Base-by-base conservation (phyloP, 1,140 invertebrate species). In the Asbolus verrucosus region DNA sequence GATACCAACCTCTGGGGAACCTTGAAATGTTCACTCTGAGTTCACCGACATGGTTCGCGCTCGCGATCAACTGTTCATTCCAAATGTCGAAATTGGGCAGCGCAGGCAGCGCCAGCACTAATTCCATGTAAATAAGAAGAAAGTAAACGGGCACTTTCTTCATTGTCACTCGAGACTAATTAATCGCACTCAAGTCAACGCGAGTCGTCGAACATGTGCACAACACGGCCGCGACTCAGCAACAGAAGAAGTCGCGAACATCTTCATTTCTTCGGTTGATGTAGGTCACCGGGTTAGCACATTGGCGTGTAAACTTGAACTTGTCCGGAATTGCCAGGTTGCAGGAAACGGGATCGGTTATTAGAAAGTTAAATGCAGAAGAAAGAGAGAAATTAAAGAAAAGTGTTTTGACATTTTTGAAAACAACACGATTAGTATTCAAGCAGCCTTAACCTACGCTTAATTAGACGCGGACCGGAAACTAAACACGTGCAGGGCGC, bases 21-120 rank as follows among this genome's bases (percentile, higher is more conserved):
- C 70, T 36, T n/a, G 38, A 46, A 14, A 30, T 50, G 9, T 67
- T 62, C 2, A 27, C 11, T 1, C 21, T 6, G 31, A 67, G 6
- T 41, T 70, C 30, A 27, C 67, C 43, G 3, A 30, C 19, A 13
- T 9, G 39, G 24, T 67, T 65, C 3, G 3, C 24, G 8, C 24
- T 27, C 3, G 24, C 8, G 8, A 3, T 27, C 3, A 4, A 4
- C 3, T 43, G 19, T 27, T 77, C 72, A 1, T 21, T 39, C 74
- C 74, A 77, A 38, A 77, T 77, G 71, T 77, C 76, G 11, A 69
- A 68, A 33, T 70, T 70, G 2, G 9, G 43, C 15, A 59, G 14
- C 8, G 30, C 33, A 13, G 65, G 43, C 9, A 30, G 3, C 2
- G 19, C 6, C 9, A 21, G 8, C 21, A 27, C 21, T 6, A n/a